Evolutionary conservation across 2,888 invertebrate species (phyloP).

Genomic region (Notodonta ziczac): DNA sequence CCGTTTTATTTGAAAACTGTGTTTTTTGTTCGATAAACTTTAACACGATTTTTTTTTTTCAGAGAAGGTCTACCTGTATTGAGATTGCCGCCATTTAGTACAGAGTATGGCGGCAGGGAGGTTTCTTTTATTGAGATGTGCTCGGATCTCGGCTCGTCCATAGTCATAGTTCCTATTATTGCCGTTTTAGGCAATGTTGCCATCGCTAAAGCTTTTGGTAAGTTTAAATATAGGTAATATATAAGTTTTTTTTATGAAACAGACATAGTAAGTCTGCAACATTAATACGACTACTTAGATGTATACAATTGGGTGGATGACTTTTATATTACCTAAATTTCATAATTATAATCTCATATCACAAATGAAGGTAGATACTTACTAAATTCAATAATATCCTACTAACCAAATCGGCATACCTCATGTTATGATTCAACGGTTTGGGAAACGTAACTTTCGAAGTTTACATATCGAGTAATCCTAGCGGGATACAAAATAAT

Average conservation of each 20-base stretch:
- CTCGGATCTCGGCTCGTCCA: conserved; percentile 92
- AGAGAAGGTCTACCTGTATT: conserved; percentile 90
- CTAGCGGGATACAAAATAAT: not conserved
- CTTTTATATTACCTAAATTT: too few relatives aligned
- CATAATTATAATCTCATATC: too few relatives aligned
- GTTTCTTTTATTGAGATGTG: conserved; percentile 88
- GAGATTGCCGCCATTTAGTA: conserved; percentile 88
- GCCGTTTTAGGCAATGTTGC: conserved; percentile 97
- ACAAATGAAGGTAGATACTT: too few relatives aligned
- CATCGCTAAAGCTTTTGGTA: conserved; percentile 97
- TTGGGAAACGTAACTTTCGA: too few relatives aligned
- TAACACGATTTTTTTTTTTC: conserved; percentile 32
- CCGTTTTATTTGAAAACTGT: too few relatives aligned
- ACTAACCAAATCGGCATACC: too few relatives aligned
- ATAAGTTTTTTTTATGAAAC: too few relatives aligned
- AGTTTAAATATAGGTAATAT: conserved; percentile 47
- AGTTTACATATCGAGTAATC: not conserved
- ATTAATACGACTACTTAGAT: too few relatives aligned
- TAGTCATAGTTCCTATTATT: conserved; percentile 94
- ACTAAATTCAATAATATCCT: too few relatives aligned
- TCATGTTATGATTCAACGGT: too few relatives aligned
- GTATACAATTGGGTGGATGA: too few relatives aligned
- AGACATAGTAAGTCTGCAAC: too few relatives aligned
- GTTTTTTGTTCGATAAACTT: not conserved
- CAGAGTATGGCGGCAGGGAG: conserved; percentile 84